Conservation (phyloP, 1,140 invertebrate species). For the Drosophila lacteicornis region DNA sequence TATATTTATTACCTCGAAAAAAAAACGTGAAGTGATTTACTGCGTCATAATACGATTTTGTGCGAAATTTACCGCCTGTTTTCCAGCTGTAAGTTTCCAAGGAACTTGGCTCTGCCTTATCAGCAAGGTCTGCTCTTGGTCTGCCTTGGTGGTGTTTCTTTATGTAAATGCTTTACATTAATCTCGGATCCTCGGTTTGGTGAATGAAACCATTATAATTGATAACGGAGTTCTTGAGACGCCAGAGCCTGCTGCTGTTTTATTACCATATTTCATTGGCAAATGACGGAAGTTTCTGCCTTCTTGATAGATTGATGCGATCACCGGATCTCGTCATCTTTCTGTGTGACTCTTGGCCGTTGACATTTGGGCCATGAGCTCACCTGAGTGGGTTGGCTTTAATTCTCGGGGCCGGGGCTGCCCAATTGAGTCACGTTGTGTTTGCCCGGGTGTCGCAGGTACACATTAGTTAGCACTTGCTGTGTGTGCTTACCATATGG, state of each 20-base stretch:
- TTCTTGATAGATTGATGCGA: conserved; percentile 4
- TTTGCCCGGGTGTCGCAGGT: conserved; percentile 34
- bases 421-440: conserved; percentile 47
- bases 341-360: conserved; percentile 18
- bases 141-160: conserved; percentile 13
- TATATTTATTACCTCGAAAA: conserved; percentile 7
- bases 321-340: conserved; percentile 34
- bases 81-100: conserved; percentile 10
- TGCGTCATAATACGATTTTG: conserved; percentile 3
- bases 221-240: not conserved
- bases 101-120: conserved; percentile 30
- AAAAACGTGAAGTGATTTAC: not conserved
- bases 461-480: conserved; percentile 23
- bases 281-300: conserved; percentile 23
- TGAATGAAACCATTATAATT: conserved; percentile 8
- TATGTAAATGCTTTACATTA: conserved; percentile 22
- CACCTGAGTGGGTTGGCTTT: conserved; percentile 27
- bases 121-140: conserved; percentile 26
- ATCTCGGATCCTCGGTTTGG: not conserved
- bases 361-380: conserved; percentile 39
- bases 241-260: not conserved
- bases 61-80: not conserved
- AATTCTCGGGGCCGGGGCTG: conserved; percentile 22
- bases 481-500: not conserved
- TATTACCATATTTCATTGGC: conserved; percentile 4